Evolutionary conservation across 2,888 invertebrate genomes (phyloP).

Genomic region (Sesamia inferens): DNA sequence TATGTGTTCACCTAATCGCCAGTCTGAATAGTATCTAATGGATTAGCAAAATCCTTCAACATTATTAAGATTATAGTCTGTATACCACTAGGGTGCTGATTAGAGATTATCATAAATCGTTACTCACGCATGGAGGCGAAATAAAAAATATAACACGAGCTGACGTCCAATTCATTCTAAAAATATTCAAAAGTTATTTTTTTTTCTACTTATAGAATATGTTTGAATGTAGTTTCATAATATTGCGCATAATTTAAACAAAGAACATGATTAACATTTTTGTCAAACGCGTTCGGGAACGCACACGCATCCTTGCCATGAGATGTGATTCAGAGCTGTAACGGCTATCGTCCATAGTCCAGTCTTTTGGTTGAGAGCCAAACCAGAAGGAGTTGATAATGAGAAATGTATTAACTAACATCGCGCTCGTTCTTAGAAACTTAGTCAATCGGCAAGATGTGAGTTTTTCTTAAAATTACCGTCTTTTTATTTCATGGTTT

Average conservation of each 20-base stretch:
- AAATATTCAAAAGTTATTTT: not conserved
- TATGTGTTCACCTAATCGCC: too few species aligned
- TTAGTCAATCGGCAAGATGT: conserved; percentile 21
- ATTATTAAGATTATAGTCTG: not conserved
- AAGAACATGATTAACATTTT: conserved; percentile 50
- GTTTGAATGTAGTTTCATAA: conserved; percentile 25
- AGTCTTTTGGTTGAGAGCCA: conserved; percentile 53
- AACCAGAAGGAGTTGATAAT: conserved; percentile 28
- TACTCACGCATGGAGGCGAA: not conserved
- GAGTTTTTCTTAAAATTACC: not conserved
- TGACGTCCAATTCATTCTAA: not conserved
- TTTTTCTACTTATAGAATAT: too few species aligned
- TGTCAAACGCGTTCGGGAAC: conserved; percentile 21
- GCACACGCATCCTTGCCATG: conserved; percentile 36
- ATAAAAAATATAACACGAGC: conserved; percentile 6
- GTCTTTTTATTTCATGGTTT: not conserved
- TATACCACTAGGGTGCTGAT: not conserved
- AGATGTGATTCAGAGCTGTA: conserved; percentile 50
- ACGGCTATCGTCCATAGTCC: conserved; percentile 17
- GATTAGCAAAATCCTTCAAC: not conserved
- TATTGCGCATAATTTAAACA: conserved; percentile 43
- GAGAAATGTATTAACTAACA: conserved; percentile 37
- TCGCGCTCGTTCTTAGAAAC: conserved; percentile 42
- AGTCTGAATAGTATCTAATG: not conserved
- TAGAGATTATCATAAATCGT: conserved; percentile 1